Percentiles rank a stretch among this genome's conserved stretches.
phyloP scores from a whole-genome alignment of 2,888 invertebrate genomes.

The Listrodromus nycthemerus region DNA sequence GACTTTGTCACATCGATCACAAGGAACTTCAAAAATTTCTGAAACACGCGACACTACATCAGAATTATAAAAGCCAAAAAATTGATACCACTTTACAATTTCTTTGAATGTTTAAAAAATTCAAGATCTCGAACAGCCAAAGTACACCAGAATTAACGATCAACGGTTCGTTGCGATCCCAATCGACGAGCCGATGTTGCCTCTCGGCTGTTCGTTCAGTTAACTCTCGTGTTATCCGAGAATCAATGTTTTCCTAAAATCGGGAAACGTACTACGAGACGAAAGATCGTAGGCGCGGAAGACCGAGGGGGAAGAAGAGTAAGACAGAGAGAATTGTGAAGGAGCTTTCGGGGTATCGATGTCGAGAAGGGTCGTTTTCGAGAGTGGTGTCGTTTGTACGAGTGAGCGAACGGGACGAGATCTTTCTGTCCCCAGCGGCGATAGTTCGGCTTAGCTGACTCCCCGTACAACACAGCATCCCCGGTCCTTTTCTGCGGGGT shows the following conservation, averaged over 20 bases:
- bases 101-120: no score
- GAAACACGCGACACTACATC: no score
- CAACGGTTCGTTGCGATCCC: not conserved
- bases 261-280: constrained; percentile 42
- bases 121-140: not conserved
- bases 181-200: not conserved
- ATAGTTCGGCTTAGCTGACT: constrained; percentile 65
- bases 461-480: constrained; percentile 56
- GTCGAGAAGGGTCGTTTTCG: constrained; percentile 69
- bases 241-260: constrained; percentile 70
- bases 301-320: constrained; percentile 26
- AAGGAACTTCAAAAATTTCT: not conserved
- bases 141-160: not conserved
- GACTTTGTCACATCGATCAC: not conserved
- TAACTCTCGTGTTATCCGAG: constrained; percentile 65
- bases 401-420: constrained; percentile 62
- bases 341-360: constrained; percentile 65
- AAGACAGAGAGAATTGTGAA: constrained; percentile 48
- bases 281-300: constrained; percentile 10
- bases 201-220: constrained; percentile 9
- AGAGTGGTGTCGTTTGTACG: constrained; percentile 71
- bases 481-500: constrained; percentile 57
- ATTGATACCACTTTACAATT: not conserved
- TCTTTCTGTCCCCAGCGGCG: constrained; percentile 62
- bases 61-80: no score